Evolutionary conservation across 1,140 invertebrate species (phyloP).

Genomic region (Megathymus violae): DNA sequence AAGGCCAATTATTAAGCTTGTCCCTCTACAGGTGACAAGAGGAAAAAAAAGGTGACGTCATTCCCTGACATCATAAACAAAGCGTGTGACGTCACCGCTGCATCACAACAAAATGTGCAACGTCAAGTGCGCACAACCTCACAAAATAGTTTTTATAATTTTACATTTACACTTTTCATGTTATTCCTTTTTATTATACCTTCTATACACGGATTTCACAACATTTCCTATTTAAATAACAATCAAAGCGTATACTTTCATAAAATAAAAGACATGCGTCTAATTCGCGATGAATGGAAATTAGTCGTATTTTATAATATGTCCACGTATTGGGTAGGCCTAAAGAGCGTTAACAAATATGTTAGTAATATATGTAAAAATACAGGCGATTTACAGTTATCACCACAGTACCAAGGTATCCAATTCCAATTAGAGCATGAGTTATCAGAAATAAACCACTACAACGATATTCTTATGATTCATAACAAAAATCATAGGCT

Average conservation of each 20-base stretch:
- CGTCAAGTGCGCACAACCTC: not conserved
- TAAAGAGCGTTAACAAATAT: no score
- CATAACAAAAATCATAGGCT: conserved; percentile 2
- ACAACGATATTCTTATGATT: conserved; percentile 22
- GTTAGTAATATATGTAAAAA: not conserved
- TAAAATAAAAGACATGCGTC: conserved; percentile 33
- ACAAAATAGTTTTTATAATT: not conserved
- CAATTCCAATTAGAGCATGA: conserved; percentile 40
- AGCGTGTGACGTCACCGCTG: not conserved
- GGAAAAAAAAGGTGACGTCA: not conserved
- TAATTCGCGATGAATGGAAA: conserved; percentile 42
- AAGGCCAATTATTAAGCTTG: conserved; percentile 13
- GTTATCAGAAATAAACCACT: conserved; percentile 25
- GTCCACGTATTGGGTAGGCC: no score
- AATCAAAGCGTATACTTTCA: conserved; percentile 24
- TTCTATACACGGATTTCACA: not conserved
- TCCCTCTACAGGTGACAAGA: not conserved
- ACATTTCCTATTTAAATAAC: conserved; percentile 14
- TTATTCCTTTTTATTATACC: not conserved
- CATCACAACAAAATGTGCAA: not conserved
- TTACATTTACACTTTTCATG: not conserved
- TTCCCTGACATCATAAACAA: not conserved
- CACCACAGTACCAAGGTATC: no score
- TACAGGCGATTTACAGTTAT: no score
- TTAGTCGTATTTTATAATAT: conserved; percentile 41